Conservation (phyloP, 2,797 vertebrate genomes). For the Oryzias dopingdopingensis region DNA sequence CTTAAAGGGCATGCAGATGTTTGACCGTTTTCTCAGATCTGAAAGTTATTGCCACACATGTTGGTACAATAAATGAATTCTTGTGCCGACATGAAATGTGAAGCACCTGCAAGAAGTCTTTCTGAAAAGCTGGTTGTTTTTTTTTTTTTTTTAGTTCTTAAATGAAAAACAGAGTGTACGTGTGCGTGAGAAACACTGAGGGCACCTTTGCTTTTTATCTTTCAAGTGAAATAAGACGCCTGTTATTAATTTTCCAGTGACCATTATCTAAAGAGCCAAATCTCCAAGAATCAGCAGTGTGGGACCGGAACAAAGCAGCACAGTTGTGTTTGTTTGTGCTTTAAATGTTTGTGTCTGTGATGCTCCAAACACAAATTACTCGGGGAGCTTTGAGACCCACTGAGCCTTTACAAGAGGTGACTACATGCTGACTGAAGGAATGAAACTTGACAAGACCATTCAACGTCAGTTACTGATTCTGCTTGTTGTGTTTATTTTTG, state of each 20-base stretch:
- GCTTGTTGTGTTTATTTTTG: slow-evolving; percentile 20
- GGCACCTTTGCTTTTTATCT: slow-evolving; percentile 17
- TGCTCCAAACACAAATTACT: slow-evolving; percentile 33
- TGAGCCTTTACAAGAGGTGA: slow-evolving; percentile 33
- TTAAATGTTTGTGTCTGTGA: slow-evolving; percentile 5
- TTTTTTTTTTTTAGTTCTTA: slow-evolving; percentile 28
- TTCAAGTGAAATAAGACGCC: slow-evolving; percentile 59
- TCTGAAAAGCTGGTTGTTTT: slow-evolving; percentile 1
- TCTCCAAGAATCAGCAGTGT: slow-evolving; percentile 41
- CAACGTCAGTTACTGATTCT: slow-evolving; percentile 22
- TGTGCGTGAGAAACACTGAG: slow-evolving; percentile 11
- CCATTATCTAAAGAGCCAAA: slow-evolving; percentile 52
- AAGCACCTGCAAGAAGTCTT: slow-evolving; percentile 22
- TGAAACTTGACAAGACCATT: slow-evolving; percentile 17
- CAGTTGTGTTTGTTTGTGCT: slow-evolving; percentile 12
- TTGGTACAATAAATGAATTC: slow-evolving; percentile 1
- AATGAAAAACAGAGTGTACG: slow-evolving; percentile 52
- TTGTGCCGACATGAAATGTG: slow-evolving; percentile 16
- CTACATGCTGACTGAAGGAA: slow-evolving; percentile 40
- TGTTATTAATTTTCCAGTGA: slow-evolving; percentile 59
- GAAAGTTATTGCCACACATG: slow-evolving; percentile 21
- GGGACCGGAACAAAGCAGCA: slow-evolving; percentile 13
- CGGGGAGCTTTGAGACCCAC: slow-evolving; percentile 24
- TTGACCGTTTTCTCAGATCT: slow-evolving; percentile 5
- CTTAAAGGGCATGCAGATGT: slow-evolving; percentile 18